A percentile compares a stretch with the other conserved stretches of the same genome.
phyloP scores from a whole-genome alignment of 2,888 invertebrate genomes.

The Ochlodes sylvanus region DNA sequence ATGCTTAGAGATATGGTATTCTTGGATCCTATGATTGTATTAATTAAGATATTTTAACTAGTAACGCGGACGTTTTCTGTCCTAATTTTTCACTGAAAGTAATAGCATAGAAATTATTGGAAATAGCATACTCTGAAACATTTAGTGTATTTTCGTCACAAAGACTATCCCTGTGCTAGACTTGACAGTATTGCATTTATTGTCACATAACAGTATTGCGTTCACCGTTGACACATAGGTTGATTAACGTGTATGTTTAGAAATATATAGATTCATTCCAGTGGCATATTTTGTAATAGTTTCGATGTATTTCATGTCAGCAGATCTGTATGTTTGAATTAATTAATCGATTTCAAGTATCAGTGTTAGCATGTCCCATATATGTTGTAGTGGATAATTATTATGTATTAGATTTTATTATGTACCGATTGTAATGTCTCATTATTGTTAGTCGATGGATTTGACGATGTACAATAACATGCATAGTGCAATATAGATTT shows the following conservation, averaged over 20 bases:
- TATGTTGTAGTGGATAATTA: no score
- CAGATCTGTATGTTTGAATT: no score
- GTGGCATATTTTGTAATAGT: neutral
- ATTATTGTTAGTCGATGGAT: no score
- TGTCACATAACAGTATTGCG: neutral
- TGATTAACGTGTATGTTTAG: neutral
- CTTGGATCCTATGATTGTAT: constrained; percentile 40
- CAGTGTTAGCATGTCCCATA: no score
- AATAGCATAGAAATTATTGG: no score
- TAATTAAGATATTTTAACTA: constrained; percentile 33
- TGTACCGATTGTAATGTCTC: no score
- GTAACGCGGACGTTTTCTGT: neutral
- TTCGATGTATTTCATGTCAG: no score
- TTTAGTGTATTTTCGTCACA: neutral
- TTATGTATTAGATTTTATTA: no score
- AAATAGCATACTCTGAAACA: neutral
- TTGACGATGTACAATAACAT: no score
- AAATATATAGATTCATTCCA: neutral
- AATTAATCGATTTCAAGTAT: no score
- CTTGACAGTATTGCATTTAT: neutral
- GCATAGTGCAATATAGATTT: no score
- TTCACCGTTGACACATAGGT: neutral
- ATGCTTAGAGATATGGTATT: neutral
- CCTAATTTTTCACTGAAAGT: neutral
- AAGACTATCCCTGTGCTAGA: no score